Percentiles rank a stretch among this genome's conserved stretches.
These are phyloP conservation scores for Alexandromys fortis DNA, from an alignment of 2,113 vertebrate species.

Conservation along the genomic window DNA sequence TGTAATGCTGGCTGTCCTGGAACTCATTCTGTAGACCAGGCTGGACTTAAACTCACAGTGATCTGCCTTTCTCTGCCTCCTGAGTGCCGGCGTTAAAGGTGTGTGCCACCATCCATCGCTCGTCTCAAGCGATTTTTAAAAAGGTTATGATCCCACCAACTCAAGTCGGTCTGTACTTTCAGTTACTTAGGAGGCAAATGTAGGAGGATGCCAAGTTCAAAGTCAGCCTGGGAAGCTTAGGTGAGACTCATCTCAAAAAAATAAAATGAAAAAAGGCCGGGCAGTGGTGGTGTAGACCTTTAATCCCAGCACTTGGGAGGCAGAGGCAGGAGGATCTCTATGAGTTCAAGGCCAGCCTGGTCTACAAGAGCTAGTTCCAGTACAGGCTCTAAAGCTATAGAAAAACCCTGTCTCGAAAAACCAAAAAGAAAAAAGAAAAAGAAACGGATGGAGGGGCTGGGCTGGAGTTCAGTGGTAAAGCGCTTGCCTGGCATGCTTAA, in stretches of 20 bases:
- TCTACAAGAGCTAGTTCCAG: background rate
- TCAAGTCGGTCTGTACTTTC: background rate
- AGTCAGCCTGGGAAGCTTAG: background rate
- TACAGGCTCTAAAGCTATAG: too few species aligned
- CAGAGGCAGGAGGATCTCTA: background rate
- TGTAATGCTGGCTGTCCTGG: too few species aligned
- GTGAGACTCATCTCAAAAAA: background rate
- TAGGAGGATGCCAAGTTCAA: background rate
- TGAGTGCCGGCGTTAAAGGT: background rate
- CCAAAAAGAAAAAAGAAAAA: too few species aligned
- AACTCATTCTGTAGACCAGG: background rate
- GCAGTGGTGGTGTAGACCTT: fast-evolving
- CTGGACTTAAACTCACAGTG: background rate
- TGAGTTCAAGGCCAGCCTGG: background rate
- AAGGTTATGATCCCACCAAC: background rate
- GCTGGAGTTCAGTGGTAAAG: background rate
- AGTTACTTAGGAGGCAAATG: background rate
- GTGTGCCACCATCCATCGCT: background rate
- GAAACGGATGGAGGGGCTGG: background rate
- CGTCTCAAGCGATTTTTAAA: background rate
- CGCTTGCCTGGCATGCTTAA: background rate
- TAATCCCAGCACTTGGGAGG: background rate
- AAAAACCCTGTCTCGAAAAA: too few species aligned
- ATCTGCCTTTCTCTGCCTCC: background rate
- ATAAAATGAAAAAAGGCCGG: background rate